Evolutionary conservation across 2,888 invertebrate genomes (phyloP), one percentile per base, ranked within the genome.

Genomic region (Phyllotreta striolata): DNA sequence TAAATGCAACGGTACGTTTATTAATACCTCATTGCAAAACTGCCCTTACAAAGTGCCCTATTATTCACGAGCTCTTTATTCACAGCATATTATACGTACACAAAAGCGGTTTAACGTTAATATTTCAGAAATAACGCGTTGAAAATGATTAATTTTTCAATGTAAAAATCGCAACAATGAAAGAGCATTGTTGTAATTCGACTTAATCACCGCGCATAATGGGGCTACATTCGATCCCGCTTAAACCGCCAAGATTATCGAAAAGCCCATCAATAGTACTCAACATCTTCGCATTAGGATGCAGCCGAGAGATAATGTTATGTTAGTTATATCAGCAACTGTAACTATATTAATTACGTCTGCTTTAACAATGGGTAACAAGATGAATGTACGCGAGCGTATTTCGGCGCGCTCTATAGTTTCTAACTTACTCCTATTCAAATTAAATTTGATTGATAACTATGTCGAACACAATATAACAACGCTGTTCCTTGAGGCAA

Each of bases 381-480:
- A 59, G 51, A 38, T 37, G 52, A 52, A 52, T 52, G 13, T 52
- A 14, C 24, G 38, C 51, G 51, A 5, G 37, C 44, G 13, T 14
- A 39, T 49, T 59, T 46, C 46, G 7, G 34, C 6, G 38, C 10
- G n/a, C 49, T 24, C 40, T 40, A 34, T 10, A 59, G 51, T 59
- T 59, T 59, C 58, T 49, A 59, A 59, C 55, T 62, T 62, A 54
- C 55, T 62, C 13, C 55, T 62, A 62, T 54, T 44, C 47, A 55
- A 62, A 55, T 62, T 49, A 40, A 62, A 49, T 62, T 62, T 62
- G 62, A 62, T 62, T 62, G 62, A 62, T 62, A 62, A 57, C 41
- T 62, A 41, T 62, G 55, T 62, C 54, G 55, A 61, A 61, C 54
- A 46, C 44, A 34, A 38, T 52, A 51, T 49, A 41, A 34, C n/a